These are phyloP conservation scores for Liodrosophila aerea DNA, from an alignment of 2,888 invertebrate species.

Conservation along the genomic window DNA sequence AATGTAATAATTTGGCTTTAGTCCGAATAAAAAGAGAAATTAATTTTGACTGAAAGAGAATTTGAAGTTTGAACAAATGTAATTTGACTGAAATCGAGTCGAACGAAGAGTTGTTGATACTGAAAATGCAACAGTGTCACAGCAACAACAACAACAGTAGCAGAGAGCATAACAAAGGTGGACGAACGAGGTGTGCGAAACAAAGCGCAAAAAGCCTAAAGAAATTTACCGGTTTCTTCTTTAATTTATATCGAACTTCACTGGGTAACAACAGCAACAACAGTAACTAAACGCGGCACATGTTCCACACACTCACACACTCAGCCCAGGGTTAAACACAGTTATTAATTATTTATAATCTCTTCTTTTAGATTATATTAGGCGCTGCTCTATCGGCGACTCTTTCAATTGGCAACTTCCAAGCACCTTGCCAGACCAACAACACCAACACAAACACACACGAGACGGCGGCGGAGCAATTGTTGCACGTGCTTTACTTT, in stretches of 20 bases:
- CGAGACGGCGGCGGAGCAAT: constrained; percentile 19
- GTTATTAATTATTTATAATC: constrained; percentile 25
- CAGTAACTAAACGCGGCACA: constrained; percentile 36
- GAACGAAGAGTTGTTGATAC: no score
- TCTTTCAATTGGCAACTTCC: not conserved
- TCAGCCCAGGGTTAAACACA: constrained; percentile 13
- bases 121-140: constrained; percentile 54
- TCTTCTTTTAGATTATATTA: constrained; percentile 15
- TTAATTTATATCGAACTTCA: constrained; percentile 21
- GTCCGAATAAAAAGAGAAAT: no score
- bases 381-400: constrained; percentile 1
- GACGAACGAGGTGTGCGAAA: constrained; percentile 27
- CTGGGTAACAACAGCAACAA: constrained; percentile 8
- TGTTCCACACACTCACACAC: constrained; percentile 16
- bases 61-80: no score
- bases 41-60: no score
- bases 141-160: constrained; percentile 32
- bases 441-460: constrained; percentile 1
- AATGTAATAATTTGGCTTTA: no score
- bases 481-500: constrained; percentile 18
- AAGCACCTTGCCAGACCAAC: not conserved
- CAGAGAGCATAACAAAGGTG: constrained; percentile 35
- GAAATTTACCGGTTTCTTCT: constrained; percentile 62
- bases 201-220: constrained; percentile 33
- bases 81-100: no score